These are phyloP conservation scores for Pipistrellus pygmaeus DNA, from an alignment of 2,797 vertebrate species.

Conservation along the genomic window DNA sequence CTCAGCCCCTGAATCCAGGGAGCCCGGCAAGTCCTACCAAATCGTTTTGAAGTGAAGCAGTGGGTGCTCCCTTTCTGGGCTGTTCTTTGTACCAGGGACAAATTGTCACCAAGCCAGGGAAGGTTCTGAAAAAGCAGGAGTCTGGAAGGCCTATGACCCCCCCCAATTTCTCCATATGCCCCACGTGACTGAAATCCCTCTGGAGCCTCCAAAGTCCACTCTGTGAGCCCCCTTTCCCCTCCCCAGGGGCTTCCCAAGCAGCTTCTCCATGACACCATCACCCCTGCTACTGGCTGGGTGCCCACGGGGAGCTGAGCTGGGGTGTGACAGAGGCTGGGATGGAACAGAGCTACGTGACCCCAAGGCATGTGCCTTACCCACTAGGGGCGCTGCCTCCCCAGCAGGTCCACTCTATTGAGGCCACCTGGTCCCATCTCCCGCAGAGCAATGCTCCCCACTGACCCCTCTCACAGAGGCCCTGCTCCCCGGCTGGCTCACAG, in stretches of 20 bases:
- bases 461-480: not conserved
- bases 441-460: not conserved
- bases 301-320: accelerated
- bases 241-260: accelerated
- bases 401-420: accelerated
- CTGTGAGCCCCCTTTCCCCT: accelerated
- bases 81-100: not conserved
- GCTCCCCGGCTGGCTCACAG: not conserved
- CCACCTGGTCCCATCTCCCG: accelerated
- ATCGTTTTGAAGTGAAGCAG: not conserved
- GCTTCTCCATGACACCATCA: accelerated
- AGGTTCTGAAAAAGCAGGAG: not conserved
- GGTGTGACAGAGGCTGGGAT: not conserved
- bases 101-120: not conserved
- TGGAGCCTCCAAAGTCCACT: not conserved
- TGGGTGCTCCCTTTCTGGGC: not conserved
- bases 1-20: not conserved
- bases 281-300: not conserved
- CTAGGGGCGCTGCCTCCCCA: accelerated
- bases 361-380: not conserved
- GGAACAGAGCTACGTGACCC: not conserved
- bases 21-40: accelerated
- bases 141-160: not conserved
- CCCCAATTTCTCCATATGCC: not conserved
- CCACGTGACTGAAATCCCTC: not conserved